Evolutionary conservation across 2,797 vertebrate genomes (phyloP), one percentile per base, ranked within the genome.

Genomic region (Cacajao melanocephalus): DNA sequence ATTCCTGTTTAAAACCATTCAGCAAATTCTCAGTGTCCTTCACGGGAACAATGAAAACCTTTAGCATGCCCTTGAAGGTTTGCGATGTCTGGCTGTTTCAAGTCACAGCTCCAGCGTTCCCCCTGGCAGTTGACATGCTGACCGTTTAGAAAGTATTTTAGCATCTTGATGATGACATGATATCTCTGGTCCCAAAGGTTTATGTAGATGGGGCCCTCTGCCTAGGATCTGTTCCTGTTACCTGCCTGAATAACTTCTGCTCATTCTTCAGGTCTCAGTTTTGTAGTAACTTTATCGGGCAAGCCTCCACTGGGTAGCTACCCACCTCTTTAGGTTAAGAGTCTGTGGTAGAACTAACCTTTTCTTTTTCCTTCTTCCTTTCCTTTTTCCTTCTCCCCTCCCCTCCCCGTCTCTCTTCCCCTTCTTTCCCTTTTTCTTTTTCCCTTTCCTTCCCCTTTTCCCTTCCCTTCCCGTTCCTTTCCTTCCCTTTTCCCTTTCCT

Each of bases 371-470:
- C 17, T 4, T 24, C 26, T 11, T 30, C 39, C 30, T 14, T 15
- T 26, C 5, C 41, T 36, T 10, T 7, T 39, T 64, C 28, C 0
- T 15, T 15, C 7, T 30, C 15, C 3, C 30, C 1, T 14, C 30
- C 0, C 7, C 4, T 12, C 4, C 7, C 8, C 4, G 2, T 5
- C 3, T 17, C 22, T 1, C 33, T 5, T 5, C 10, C 7, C 44
- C 13, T 28, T 4, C 12, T 13, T 3, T 50, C 26, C 46, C 17
- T 8, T 15, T 2, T 39, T 26, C 12, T 6, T 48, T 4, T 4
- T 39, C 72, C 28, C 0, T 1, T 24, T 9, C 2, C 19, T 24
- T 3, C 0, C 17, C 57, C 41, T 20, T 5, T 14, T 3, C 7
- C 6, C 52, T 24, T 24, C 0, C 22, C 55, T 24, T 55, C 20